Percentiles rank a stretch among this genome's conserved stretches.
Conservation (phyloP, 2,113 vertebrate genomes). For the Loxodonta africana region DNA sequence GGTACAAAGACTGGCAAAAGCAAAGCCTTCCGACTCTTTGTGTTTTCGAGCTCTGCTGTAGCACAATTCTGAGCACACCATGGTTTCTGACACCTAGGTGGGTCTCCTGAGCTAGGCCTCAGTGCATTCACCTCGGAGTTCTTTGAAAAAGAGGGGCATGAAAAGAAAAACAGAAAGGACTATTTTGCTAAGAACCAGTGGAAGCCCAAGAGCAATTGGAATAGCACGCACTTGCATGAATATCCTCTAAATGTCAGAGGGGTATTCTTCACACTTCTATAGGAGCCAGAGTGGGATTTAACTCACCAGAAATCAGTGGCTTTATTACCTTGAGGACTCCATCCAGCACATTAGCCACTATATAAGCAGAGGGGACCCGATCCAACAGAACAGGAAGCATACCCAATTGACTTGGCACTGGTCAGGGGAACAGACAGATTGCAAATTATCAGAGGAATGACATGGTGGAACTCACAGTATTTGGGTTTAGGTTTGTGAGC, state of each 20-base stretch:
- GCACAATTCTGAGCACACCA: not conserved
- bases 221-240: constrained; percentile 25
- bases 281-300: not conserved
- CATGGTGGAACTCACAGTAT: not conserved
- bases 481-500: not conserved
- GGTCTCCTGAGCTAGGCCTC: not conserved
- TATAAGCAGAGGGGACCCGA: not conserved
- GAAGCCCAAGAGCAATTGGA: constrained; percentile 26
- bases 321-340: not conserved
- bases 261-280: not conserved
- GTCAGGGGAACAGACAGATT: not conserved
- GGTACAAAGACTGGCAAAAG: not conserved
- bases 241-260: constrained; percentile 19
- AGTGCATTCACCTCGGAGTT: not conserved
- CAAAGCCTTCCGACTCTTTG: constrained; percentile 22
- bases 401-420: not conserved
- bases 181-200: constrained; percentile 46
- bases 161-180: constrained; percentile 28
- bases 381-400: not conserved
- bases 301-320: not conserved
- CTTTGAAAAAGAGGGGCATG: not conserved
- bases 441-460: not conserved
- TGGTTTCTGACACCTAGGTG: not conserved
- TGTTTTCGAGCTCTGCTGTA: not conserved
- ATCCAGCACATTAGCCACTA: not conserved